These are phyloP conservation scores for Suncus etruscus DNA, from an alignment of 2,113 vertebrate species.

Conservation along the genomic window DNA sequence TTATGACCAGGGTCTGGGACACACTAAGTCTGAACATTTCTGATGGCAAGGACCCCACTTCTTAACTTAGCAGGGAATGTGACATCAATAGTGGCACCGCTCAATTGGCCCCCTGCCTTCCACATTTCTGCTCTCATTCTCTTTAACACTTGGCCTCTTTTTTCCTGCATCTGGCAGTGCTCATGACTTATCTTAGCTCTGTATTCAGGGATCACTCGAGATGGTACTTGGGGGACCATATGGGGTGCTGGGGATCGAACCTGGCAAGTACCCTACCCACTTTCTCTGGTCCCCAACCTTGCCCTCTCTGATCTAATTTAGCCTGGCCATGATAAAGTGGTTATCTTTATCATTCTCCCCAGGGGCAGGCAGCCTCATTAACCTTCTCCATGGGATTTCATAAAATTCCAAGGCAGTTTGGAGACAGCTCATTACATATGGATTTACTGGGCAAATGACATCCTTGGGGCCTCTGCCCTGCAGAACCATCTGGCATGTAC, in stretches of 20 bases:
- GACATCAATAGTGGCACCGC: background rate
- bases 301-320: background rate
- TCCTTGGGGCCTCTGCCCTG: background rate
- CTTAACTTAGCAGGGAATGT: background rate
- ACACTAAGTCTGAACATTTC: background rate
- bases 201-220: too few species aligned
- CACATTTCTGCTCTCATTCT: too few species aligned
- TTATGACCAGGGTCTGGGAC: background rate
- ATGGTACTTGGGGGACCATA: too few species aligned
- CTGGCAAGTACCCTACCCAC: background rate
- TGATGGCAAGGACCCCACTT: background rate
- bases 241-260: too few species aligned
- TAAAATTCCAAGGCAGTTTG: background rate
- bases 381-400: background rate
- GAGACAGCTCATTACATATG: background rate
- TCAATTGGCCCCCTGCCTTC: background rate
- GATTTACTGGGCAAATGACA: background rate
- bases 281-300: background rate
- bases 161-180: too few species aligned
- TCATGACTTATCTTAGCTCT: too few species aligned
- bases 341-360: background rate
- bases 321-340: background rate
- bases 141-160: too few species aligned
- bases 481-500: background rate
- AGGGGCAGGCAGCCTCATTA: background rate